Evolutionary conservation across 2,797 vertebrate species (phyloP).

Genomic region (Eutrigla gurnardus): DNA sequence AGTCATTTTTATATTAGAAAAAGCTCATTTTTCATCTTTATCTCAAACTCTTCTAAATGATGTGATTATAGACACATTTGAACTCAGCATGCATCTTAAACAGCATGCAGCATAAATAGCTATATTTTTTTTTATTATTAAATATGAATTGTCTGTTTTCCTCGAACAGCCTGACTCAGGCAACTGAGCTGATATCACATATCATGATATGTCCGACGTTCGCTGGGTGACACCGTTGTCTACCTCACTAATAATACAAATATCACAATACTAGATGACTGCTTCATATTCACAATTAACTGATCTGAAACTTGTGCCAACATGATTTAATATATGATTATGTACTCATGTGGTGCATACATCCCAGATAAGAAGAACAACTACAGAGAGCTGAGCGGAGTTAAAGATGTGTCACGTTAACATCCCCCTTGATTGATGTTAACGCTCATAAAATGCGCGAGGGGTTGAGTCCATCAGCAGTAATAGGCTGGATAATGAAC

Average conservation of each 20-base stretch:
- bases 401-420: conserved; percentile 19
- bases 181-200: background rate
- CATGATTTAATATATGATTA: background rate
- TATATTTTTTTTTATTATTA: too few relatives aligned
- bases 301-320: background rate
- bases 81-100: background rate
- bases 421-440: conserved; percentile 2
- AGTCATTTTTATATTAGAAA: background rate
- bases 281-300: conserved; percentile 5
- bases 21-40: background rate
- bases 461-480: conserved; percentile 43
- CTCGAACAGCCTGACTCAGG: background rate
- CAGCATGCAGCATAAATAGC: too few relatives aligned
- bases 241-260: conserved; percentile 33
- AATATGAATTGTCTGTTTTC: background rate
- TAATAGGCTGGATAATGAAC: conserved; percentile 41
- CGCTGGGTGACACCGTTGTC: conserved; percentile 21
- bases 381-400: conserved; percentile 16
- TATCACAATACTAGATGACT: conserved; percentile 15
- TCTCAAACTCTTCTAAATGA: background rate
- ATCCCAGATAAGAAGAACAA: conserved; percentile 7
- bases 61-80: background rate
- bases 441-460: conserved; percentile 30
- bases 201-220: background rate
- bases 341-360: background rate